Conservation (phyloP, 2,888 invertebrate species). For the Microdon myrmicae region DNA sequence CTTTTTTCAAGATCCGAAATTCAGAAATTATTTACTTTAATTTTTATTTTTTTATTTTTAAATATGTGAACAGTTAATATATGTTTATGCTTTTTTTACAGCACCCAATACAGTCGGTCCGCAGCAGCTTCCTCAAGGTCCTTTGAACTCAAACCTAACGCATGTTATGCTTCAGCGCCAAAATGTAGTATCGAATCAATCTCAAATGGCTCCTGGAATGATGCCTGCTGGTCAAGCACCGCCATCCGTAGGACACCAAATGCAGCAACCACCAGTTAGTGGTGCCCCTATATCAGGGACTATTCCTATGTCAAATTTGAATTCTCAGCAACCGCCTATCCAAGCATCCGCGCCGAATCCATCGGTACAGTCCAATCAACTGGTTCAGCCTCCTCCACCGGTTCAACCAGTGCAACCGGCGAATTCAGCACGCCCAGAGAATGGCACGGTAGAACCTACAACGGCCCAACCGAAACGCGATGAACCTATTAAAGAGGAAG, state of each 20-base stretch:
- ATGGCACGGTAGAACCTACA: constrained; percentile 52
- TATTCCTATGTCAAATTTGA: constrained; percentile 23
- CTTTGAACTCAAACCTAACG: constrained; percentile 50
- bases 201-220: constrained; percentile 49
- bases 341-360: constrained; percentile 38
- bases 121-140: constrained; percentile 51
- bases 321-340: constrained; percentile 38
- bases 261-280: constrained; percentile 22
- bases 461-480: constrained; percentile 61
- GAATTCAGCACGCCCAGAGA: constrained; percentile 48
- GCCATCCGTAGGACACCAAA: constrained; percentile 38
- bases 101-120: constrained; percentile 17
- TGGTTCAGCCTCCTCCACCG: constrained; percentile 53
- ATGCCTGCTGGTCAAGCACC: constrained; percentile 42
- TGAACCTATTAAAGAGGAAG: constrained; percentile 66
- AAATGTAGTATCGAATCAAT: constrained; percentile 53
- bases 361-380: constrained; percentile 55
- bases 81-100: constrained; percentile 17
- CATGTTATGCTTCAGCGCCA: constrained; percentile 56
- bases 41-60: no score
- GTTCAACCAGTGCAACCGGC: constrained; percentile 27
- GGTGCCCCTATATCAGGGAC: constrained; percentile 17
- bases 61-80: no score
- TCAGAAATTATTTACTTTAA: no score
- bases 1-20: background rate